These are phyloP conservation scores for Nycticryphes semicollaris DNA, from an alignment of 2,113 vertebrate species.

Conservation along the genomic window DNA sequence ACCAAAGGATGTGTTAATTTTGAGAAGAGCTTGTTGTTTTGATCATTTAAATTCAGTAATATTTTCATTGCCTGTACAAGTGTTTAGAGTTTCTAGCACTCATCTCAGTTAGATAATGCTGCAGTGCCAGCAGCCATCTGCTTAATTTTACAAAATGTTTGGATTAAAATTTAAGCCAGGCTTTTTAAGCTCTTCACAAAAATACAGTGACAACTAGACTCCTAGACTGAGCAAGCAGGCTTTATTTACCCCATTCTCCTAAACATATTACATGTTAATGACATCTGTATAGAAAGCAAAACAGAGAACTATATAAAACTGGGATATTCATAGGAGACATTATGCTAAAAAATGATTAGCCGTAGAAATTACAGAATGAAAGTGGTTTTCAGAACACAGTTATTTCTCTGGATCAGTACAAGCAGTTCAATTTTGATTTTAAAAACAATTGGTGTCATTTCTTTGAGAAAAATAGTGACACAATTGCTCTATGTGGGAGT, in stretches of 20 bases:
- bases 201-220: not conserved
- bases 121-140: conserved; percentile 61
- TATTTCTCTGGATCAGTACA: not conserved
- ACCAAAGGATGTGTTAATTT: not conserved
- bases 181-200: conserved; percentile 41
- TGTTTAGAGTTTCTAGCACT: conserved; percentile 21
- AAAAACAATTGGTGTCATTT: not conserved
- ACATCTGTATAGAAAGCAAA: not conserved
- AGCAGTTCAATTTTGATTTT: not conserved
- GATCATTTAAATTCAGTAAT: conserved; percentile 29
- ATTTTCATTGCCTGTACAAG: conserved; percentile 4
- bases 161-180: conserved; percentile 47
- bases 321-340: not conserved
- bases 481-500: not conserved
- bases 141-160: conserved; percentile 56
- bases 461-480: not conserved
- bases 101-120: conserved; percentile 55
- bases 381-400: not conserved
- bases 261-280: not conserved
- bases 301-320: not conserved
- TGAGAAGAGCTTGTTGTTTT: conserved; percentile 19
- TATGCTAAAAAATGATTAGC: not conserved
- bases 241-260: not conserved
- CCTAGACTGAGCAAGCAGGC: not conserved
- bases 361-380: not conserved